Evolutionary conservation across 2,797 vertebrate genomes (phyloP).

Genomic region (Ispidina lecontei): DNA sequence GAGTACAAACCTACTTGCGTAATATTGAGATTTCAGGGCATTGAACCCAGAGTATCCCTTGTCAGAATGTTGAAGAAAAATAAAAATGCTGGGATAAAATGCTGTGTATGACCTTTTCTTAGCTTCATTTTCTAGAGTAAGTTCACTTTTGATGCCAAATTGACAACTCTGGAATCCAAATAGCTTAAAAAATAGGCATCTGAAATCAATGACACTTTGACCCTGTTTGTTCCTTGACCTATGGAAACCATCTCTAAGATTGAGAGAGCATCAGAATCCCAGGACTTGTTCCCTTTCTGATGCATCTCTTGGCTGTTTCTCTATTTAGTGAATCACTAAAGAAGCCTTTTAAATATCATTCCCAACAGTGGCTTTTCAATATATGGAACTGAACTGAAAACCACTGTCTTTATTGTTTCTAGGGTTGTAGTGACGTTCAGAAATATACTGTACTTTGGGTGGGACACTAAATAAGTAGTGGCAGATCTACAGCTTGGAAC

Average conservation of each 20-base stretch:
- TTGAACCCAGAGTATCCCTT: constrained; percentile 49
- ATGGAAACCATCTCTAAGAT: background rate
- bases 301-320: background rate
- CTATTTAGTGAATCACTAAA: background rate
- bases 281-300: background rate
- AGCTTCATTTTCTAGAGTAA: constrained; percentile 25
- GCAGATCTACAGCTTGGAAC: background rate
- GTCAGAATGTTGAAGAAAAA: constrained; percentile 61
- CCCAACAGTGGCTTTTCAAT: background rate
- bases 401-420: background rate
- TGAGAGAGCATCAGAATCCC: background rate
- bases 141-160: constrained; percentile 6
- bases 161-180: background rate
- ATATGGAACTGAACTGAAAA: background rate
- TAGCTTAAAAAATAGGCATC: background rate
- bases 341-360: background rate
- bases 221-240: background rate
- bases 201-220: background rate
- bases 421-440: background rate
- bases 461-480: background rate
- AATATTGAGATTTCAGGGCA: constrained; percentile 64
- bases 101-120: constrained; percentile 32
- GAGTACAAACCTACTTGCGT: constrained; percentile 57
- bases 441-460: background rate
- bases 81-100: constrained; percentile 55